Base-by-base conservation (phyloP, 92 coral and sea anemone species). In the Hydrozoanthus gracilis region DNA sequence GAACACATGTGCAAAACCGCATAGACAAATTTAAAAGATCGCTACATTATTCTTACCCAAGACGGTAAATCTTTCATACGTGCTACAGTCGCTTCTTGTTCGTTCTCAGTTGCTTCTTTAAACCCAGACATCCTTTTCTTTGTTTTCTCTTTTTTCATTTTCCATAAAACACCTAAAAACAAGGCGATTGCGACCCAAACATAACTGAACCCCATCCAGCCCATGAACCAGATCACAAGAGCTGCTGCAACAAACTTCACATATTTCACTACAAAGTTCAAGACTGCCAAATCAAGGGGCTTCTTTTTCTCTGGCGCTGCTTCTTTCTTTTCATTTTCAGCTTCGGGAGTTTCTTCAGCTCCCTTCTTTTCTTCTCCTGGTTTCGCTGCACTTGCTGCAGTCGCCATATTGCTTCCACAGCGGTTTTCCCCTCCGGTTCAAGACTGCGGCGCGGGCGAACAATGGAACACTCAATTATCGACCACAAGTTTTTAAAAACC, bases 31-130 rank as follows among this genome's bases (percentile, higher is more conserved):
- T 27, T 27, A 27, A 27, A 27, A 27, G 39, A 27, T n/a, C n/a
- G n/a, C n/a, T 27, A 27, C 39, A 27, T 27, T 27, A 27, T 73
- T 74, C 98, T 91, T 92, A 97, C 99, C 99, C 99, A 97, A 68
- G 93, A 86, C 47, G 99, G 99, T 55, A 97, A 92, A 84, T 97
- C 99, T 78, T 92, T 95, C 93, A 95, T 90, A 44, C 96, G 96
- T 12, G 98, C 96, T 54, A 86, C 83, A 48, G 92, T 89, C 14
- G 90, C 98, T 77, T 93, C 92, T 20, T 95, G 92, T 39, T 90
- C 92, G 68, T 77, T 82, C 82, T 92, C 95, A 16, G 92, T 71
- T 58, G 93, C 89, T 84, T 92, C 93, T 69, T 91, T 86, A 14
- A 94, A 88, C 50, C 90, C 93, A 10, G 91, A 77, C 79, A 91